Conservation (phyloP, 2,797 vertebrate species). For the Anas bernieri region DNA sequence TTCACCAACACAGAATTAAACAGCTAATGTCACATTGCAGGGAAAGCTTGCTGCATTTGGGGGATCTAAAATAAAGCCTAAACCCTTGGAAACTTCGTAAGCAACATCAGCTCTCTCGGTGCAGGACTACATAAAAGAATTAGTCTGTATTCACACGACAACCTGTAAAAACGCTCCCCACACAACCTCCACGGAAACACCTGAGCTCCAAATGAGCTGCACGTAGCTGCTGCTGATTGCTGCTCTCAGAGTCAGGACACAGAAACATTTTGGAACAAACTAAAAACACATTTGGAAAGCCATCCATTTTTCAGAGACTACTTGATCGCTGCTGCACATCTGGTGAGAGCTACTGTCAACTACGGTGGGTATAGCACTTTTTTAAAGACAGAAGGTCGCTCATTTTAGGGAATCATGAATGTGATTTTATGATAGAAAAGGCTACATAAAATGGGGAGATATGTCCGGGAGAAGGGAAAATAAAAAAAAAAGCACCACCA, state of each 20-base stretch:
- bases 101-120: neutral
- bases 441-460: neutral
- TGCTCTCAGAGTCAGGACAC: neutral
- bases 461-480: neutral
- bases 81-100: slow-evolving; percentile 48
- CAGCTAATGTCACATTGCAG: slow-evolving; percentile 36
- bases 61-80: slow-evolving; percentile 56
- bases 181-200: slow-evolving; percentile 46
- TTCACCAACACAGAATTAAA: slow-evolving; percentile 48
- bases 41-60: slow-evolving; percentile 46
- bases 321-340: slow-evolving; percentile 45
- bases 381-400: neutral
- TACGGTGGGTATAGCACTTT: slow-evolving; percentile 15
- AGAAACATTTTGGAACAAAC: slow-evolving; percentile 56
- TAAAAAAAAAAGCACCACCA: slow-evolving; percentile 62
- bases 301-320: slow-evolving; percentile 22
- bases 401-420: neutral
- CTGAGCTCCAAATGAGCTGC: slow-evolving; percentile 44
- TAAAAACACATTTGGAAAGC: slow-evolving; percentile 67
- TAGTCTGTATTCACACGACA: neutral
- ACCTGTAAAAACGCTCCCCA: slow-evolving; percentile 17
- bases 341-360: slow-evolving; percentile 44
- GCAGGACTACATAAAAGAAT: slow-evolving; percentile 55
- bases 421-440: slow-evolving; percentile 5
- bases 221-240: neutral